Base-by-base conservation (phyloP, 2,113 vertebrate genomes). In the Phylloscopus trochilus region DNA sequence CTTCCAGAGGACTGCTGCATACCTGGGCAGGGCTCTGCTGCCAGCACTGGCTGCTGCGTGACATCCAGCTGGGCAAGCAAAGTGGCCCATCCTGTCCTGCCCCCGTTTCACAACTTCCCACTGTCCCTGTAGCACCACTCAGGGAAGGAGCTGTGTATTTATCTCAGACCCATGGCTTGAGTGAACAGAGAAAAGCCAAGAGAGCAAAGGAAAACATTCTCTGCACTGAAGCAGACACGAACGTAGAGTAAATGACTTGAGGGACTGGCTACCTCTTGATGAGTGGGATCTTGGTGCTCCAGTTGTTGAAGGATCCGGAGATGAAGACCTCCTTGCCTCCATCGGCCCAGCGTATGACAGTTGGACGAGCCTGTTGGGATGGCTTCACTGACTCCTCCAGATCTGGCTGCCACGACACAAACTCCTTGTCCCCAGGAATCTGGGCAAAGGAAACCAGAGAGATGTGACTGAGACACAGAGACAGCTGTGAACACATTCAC, bases 321-420 rank as follows among this genome's bases (percentile, higher is more conserved):
- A 99, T 99, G 96, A 98, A 99, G 92, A 99, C 99, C 72, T 99
- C 99, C 94, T 98, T 99, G 37, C 99, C 99, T 56, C 99, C 99
- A 83, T 99, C 99, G 0, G 98, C 98, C 99, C 99, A 99, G 85
- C 99, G 99, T 92, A 99, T 99, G 63, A 99, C 99, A 9, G 99
- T 99, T 41, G 99, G 99, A 67, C 99, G 98, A 90, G 99, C 98
- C 87, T 99, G 99, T 51, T 98, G 98, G 15, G 97, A 90, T 1
- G 98, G 98, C 90, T 99, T 99, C 76, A 98, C 98, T 46, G 98
- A 97, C 75, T 99, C 99, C 37, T 99, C 99, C 84, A 98, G 82
- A 94, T 99, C 99, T 21, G 99, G 98, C 81, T 98, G 98, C 98
- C 98, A 98, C 0, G 98, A 98, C 53, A 98, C 96, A 93, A 99